These are phyloP conservation scores for Ochropacha duplaris DNA, from an alignment of 2,888 invertebrate genomes.

Conservation along the genomic window DNA sequence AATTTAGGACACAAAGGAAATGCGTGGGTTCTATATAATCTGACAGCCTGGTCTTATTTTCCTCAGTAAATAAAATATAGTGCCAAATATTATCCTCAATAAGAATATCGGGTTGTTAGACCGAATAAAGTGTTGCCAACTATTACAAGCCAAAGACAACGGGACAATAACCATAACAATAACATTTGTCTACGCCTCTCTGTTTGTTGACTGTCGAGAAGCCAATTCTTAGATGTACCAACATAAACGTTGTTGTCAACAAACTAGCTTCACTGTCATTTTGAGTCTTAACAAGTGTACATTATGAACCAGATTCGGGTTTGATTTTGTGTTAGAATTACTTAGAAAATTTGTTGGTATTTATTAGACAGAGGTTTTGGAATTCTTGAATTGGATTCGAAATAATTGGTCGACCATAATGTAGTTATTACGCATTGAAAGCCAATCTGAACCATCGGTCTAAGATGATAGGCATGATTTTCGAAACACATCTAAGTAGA, in stretches of 20 bases:
- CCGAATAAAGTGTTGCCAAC: slow-evolving; percentile 60
- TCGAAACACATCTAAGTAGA: too few species aligned
- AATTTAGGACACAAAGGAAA: not conserved
- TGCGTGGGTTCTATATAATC: not conserved
- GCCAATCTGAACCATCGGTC: too few species aligned
- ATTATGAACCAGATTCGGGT: not conserved
- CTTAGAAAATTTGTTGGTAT: slow-evolving; percentile 14
- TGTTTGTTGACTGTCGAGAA: slow-evolving; percentile 52
- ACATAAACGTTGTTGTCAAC: slow-evolving; percentile 1
- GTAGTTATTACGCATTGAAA: too few species aligned
- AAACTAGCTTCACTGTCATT: not conserved
- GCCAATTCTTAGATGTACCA: slow-evolving; percentile 46
- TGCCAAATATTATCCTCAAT: slow-evolving; percentile 29
- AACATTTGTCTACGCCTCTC: slow-evolving; percentile 60
- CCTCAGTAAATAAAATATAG: slow-evolving; percentile 13
- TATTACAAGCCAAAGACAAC: slow-evolving; percentile 58
- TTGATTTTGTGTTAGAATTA: not conserved
- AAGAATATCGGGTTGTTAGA: slow-evolving; percentile 44
- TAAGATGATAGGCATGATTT: too few species aligned
- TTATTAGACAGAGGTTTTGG: slow-evolving; percentile 31
- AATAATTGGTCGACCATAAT: not conserved
- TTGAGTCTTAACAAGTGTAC: not conserved
- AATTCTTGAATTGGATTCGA: slow-evolving; percentile 19
- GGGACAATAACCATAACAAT: slow-evolving; percentile 69
- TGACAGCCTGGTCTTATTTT: slow-evolving; percentile 13